Evolutionary conservation across 2,113 vertebrate species (phyloP), one percentile per base, ranked within the genome.

Genomic region (Bujurquina vittata): DNA sequence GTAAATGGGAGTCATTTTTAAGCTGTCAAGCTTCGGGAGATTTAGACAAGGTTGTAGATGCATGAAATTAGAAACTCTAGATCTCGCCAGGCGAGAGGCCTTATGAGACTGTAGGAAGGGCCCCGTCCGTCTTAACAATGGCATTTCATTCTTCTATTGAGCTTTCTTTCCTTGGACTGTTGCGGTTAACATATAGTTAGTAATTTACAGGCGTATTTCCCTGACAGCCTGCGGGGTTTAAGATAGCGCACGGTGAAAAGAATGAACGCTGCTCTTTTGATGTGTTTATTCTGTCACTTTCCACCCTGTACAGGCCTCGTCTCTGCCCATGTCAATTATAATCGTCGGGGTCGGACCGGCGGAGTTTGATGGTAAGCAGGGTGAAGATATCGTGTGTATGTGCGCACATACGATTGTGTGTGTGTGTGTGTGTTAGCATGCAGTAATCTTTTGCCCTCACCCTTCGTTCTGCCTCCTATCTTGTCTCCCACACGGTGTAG

Each of bases 271-370:
- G 49, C 58, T 1, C 33, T 58, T 89, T 65, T 90, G 49, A 91
- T 89, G 75, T 20, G 26, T 46, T n/a, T 72, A 1, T 79, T 90
- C 60, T 89, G 26, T 90, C 58, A 90, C 75, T 59, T 76, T 67
- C 77, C 43, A 12, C 67, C 69, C 52, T 77, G 76, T 94, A 20
- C 87, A 99, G 98, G 98, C 98, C 26, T 96, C 98, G 10, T 97
- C 95, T 94, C 94, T 99, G 94, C 97, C 98, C 83, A 99, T 99
- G 98, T 99, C 98, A 77, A 97, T 99, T 93, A 99, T 99, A 90
- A 99, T 99, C 92, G 98, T 99, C 56, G 98, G 98, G 15, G 97
- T 99, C 74, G 98, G 98, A 91, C 97, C 98, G 76, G 98, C 98
- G 35, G 98, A 99, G 88, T 99, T 99, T 89, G 96, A 99, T 81